Conservation (phyloP, 2,113 vertebrate species). For the Aptenodytes patagonicus region DNA sequence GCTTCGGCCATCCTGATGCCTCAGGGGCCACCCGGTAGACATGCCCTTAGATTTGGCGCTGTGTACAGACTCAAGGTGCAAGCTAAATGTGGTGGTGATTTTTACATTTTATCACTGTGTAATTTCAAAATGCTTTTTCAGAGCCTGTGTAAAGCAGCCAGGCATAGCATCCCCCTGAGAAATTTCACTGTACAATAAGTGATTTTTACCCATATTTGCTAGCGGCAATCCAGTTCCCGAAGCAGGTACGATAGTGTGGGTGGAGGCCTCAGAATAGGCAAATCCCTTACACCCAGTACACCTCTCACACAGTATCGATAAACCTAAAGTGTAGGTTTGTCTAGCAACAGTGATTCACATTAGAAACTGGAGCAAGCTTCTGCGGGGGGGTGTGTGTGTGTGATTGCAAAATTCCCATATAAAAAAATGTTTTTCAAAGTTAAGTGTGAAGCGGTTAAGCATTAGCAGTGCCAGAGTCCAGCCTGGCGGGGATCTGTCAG, state of each 20-base stretch:
- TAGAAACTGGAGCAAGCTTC: neutral
- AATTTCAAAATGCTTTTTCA: neutral
- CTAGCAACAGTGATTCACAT: neutral
- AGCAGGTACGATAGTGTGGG: neutral
- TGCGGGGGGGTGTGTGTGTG: too few species aligned
- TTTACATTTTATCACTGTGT: neutral
- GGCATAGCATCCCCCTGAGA: neutral
- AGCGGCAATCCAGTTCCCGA: neutral
- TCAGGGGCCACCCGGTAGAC: neutral
- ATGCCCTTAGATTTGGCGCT: neutral
- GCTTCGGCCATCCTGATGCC: neutral
- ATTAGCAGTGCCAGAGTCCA: neutral
- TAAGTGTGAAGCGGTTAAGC: neutral
- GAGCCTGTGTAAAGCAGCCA: neutral
- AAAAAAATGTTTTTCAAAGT: neutral
- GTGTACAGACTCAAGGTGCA: neutral
- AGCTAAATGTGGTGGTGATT: neutral
- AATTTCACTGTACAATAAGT: neutral
- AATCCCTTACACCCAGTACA: neutral
- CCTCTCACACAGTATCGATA: neutral
- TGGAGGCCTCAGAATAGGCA: neutral
- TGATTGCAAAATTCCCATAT: neutral
- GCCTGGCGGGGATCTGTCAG: neutral
- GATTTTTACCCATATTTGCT: neutral
- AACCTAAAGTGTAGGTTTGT: neutral